These are phyloP conservation scores for Brassicogethes aeneus DNA, from an alignment of 2,888 invertebrate genomes.

Conservation along the genomic window DNA sequence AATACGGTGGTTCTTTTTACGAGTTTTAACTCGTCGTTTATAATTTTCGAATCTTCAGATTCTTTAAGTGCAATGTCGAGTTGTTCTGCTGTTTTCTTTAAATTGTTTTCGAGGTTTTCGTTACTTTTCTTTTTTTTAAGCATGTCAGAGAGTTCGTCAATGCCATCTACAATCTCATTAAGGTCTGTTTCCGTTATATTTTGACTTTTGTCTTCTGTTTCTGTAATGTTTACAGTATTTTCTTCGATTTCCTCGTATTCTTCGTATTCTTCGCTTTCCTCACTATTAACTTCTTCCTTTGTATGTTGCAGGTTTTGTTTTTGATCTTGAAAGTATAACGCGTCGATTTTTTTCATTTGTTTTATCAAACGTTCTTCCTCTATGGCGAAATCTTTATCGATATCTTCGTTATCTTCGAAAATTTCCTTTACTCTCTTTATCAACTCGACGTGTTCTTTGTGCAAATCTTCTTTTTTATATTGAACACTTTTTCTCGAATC, in stretches of 20 bases:
- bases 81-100: neutral
- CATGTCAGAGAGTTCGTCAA: neutral
- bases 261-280: neutral
- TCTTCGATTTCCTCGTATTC: neutral
- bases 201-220: neutral
- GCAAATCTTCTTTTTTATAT: neutral
- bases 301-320: neutral
- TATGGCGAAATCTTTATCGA: neutral
- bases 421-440: neutral
- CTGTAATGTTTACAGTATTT: neutral
- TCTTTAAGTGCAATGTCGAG: constrained; percentile 2
- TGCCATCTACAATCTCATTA: neutral
- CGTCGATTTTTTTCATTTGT: neutral
- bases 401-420: neutral
- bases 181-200: neutral
- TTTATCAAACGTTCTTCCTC: neutral
- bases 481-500: constrained; percentile 4
- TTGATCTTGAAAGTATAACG: neutral
- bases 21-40: constrained; percentile 6
- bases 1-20: constrained; percentile 24
- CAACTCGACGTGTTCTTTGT: neutral
- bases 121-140: no score
- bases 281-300: neutral
- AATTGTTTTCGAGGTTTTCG: neutral
- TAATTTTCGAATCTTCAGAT: constrained; percentile 3